phyloP scores from a whole-genome alignment of 2,797 vertebrate genomes.

The Hephaestus fuliginosus region DNA sequence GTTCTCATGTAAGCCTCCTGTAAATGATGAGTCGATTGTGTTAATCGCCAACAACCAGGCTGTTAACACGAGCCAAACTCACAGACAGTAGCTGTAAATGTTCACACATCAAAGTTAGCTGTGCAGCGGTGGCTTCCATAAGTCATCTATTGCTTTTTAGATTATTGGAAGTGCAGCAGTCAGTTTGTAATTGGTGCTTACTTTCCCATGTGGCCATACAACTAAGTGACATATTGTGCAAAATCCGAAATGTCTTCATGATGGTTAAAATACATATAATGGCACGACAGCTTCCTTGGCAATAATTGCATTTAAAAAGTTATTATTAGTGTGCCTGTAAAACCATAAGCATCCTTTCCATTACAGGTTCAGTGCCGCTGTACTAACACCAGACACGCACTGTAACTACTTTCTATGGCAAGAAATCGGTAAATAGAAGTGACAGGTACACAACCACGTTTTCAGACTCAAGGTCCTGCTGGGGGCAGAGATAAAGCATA shows the following conservation, averaged over 20 bases:
- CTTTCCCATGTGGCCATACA: conserved; percentile 32
- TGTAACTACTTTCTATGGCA: too few species aligned
- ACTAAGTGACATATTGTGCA: neutral
- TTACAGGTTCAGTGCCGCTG: too few species aligned
- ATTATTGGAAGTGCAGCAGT: conserved; percentile 20
- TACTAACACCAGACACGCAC: too few species aligned
- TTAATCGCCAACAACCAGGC: conserved; percentile 10
- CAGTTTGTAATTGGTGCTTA: conserved; percentile 33
- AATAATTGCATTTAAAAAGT: neutral
- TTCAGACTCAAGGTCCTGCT: too few species aligned
- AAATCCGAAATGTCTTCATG: neutral
- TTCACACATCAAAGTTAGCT: conserved; percentile 51
- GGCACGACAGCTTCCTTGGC: neutral
- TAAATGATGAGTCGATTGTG: conserved; percentile 33
- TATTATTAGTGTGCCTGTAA: neutral
- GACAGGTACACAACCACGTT: too few species aligned
- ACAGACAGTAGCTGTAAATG: conserved; percentile 31
- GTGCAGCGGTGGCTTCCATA: conserved; percentile 2
- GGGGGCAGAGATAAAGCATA: neutral
- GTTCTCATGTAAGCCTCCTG: conserved; percentile 29
- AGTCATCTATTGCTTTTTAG: conserved; percentile 12
- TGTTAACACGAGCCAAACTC: conserved; percentile 5
- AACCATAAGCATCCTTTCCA: too few species aligned
- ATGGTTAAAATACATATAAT: neutral
- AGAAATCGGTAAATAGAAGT: too few species aligned